Base-by-base conservation (phyloP, 2,888 invertebrate genomes). In the Diarsia dahlii region DNA sequence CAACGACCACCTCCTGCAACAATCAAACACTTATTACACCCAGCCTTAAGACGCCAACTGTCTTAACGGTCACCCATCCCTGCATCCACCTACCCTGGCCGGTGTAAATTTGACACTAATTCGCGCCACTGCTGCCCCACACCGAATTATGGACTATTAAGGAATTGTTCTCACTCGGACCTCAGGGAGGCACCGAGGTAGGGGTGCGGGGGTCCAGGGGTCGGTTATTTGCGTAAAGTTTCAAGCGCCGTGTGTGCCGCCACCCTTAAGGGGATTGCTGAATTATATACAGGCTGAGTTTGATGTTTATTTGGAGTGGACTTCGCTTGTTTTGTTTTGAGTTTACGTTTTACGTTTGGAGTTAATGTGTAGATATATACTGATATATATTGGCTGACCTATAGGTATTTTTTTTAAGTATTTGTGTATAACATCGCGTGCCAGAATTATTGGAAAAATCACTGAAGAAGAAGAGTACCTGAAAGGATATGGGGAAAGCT, bases 111-210 rank as follows among this genome's bases (percentile, higher is more conserved):
- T 91, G 93, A 94, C 95, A 93, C 90, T 94, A 95, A 95, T 93
- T 92, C 93, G 88, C 86, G 90, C 75, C 93, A 91, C 91, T 91
- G 91, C 93, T 90, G 91, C 92, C 85, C 93, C 92, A 92, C 90
- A 90, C 92, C 93, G 90, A 95, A 94, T 95, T 95, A 95, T 95
- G 93, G 94, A 91, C 95, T 94, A 95, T 95, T 95, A 95, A 95
- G 95, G 94, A 95, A 95, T 95, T 94, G 95, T 95, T 95, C 93
- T 93, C 91, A 89, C 90, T 91, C 90, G 91, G 92, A 92, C 92
- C 90, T 85, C 84, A 81, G 78, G 81, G 68, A 45, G 63, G 63
- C 63, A 9, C 45, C 4, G 45, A 60, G 74, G 78, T 80, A 75
- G 72, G 80, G 76, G 84, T 63, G 45, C 63, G n/a, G 74, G 81